Conservation (phyloP, 2,113 vertebrate species). For the Aegotheles bennettii region DNA sequence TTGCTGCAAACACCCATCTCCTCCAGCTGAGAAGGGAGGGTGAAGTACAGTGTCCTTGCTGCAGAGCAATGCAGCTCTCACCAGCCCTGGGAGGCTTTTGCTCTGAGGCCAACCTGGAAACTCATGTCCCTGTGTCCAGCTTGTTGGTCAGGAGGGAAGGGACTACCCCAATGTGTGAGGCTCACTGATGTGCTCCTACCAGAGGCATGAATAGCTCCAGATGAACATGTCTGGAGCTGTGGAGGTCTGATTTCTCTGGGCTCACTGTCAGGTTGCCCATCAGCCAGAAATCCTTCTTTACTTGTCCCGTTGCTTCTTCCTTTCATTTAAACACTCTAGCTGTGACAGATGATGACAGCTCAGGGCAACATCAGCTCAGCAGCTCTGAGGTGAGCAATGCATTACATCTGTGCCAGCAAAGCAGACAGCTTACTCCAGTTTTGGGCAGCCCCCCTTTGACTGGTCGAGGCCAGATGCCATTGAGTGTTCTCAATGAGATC, state of each 20-base stretch:
- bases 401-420: background rate
- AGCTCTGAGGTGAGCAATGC: background rate
- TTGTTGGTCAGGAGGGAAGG: background rate
- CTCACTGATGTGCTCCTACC: accelerated
- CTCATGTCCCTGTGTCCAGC: background rate
- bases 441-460: background rate
- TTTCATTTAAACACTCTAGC: background rate
- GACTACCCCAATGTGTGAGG: accelerated
- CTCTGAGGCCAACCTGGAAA: background rate
- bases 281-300: background rate
- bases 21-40: background rate
- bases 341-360: background rate
- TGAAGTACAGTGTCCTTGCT: background rate
- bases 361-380: background rate
- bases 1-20: background rate
- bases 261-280: background rate
- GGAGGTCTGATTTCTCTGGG: background rate
- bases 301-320: background rate
- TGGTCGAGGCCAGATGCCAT: background rate
- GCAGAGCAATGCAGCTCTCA: background rate
- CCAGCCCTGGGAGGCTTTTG: background rate
- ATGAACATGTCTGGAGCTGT: background rate
- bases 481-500: background rate
- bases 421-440: background rate
- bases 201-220: background rate